Conservation (phyloP, 2,888 invertebrate species). For the Phengaris arion region DNA sequence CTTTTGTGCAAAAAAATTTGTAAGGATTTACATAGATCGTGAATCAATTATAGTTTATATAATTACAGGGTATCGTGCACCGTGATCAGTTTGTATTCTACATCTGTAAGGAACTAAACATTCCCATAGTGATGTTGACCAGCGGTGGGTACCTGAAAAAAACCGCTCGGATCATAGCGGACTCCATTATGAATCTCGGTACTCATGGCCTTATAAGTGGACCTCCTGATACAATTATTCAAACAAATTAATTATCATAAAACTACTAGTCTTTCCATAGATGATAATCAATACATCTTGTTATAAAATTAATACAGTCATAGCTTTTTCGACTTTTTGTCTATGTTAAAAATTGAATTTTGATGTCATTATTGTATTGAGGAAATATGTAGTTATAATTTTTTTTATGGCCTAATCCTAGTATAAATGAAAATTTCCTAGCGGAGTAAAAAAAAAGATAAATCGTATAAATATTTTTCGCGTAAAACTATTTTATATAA, state of each 20-base stretch:
- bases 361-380: no score
- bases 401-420: neutral
- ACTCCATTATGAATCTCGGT: constrained; percentile 89
- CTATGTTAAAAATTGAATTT: neutral
- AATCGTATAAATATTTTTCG: neutral
- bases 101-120: constrained; percentile 79
- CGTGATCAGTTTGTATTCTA: constrained; percentile 91
- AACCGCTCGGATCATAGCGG: constrained; percentile 89
- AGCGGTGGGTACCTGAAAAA: constrained; percentile 91
- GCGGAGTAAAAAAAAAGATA: neutral
- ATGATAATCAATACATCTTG: no score
- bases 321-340: neutral
- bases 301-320: neutral
- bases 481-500: neutral
- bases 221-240: neutral
- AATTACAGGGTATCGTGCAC: constrained; percentile 87
- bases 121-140: constrained; percentile 92
- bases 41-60: neutral
- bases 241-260: neutral
- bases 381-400: neutral
- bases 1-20: no score
- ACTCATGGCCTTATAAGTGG: constrained; percentile 76
- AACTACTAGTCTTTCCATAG: no score
- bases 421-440: neutral
- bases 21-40: no score